Evolutionary conservation across 2,888 invertebrate species (phyloP), one percentile per base, ranked within the genome.

Genomic region (Pseudanteris insignis): DNA sequence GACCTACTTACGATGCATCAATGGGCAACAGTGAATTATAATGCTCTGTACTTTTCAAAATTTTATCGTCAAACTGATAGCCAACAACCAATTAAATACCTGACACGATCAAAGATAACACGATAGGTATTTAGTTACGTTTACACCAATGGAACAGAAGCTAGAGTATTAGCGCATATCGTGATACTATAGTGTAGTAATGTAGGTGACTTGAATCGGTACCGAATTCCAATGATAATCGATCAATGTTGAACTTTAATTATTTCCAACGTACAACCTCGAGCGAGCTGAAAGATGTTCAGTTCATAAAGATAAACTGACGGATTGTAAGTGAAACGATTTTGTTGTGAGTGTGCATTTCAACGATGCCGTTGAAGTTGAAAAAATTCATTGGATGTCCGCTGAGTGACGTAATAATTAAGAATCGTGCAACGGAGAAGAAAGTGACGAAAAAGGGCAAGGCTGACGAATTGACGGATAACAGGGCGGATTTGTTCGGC

Each of bases 101-200:
- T 53, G 55, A 33, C 44, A 29, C 38, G 57, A 43, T 46, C 30
- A 32, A 67, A 60, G 75, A 77, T 75, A 76, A 75, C 66, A 64
- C 18, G 32, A 41, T 64, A 70, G 68, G 65, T 67, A 70, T 73
- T 74, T 76, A 74, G 76, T 75, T 68, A 48, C 33, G 41, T 32
- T 48, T 37, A 55, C 41, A 50, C 46, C 37, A 37, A 58, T 34
- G 30, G 44, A 57, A 59, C 33, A 37, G 57, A 36, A 44, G 68
- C 60, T 67, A 71, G 46, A 68, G 62, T 62, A 33, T 33, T 43
- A 18, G n/a, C 25, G 25, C 6, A 10, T 8, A 10, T 25, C 1
- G 13, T 18, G 18, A 18, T 18, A n/a, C n/a, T n/a, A n/a, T n/a
- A n/a, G n/a, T n/a, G n/a, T n/a, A n/a, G n/a, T n/a, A n/a, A n/a